A percentile compares a stretch with the other conserved stretches of the same genome.
phyloP scores from a whole-genome alignment of 2,888 invertebrate species.

The Athalia circularis region DNA sequence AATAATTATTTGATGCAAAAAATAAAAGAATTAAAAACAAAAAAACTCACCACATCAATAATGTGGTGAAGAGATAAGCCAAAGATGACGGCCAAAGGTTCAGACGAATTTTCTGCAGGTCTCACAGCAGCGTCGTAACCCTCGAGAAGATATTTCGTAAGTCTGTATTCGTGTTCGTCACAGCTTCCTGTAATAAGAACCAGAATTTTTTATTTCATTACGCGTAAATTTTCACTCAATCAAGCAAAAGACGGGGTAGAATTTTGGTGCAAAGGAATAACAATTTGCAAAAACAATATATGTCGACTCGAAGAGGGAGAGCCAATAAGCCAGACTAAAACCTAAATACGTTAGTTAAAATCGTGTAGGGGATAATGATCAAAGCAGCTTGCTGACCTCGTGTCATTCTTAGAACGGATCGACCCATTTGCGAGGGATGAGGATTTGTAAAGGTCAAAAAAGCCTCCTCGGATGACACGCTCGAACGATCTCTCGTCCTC shows the following conservation, averaged over 20 bases:
- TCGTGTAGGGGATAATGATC: constrained; percentile 8
- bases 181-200: constrained; percentile 53
- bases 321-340: neutral
- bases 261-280: no score
- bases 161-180: constrained; percentile 84
- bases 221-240: neutral
- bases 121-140: constrained; percentile 87
- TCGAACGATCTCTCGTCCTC: neutral
- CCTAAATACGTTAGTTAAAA: constrained; percentile 1
- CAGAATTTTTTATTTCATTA: neutral
- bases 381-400: constrained; percentile 6
- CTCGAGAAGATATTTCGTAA: constrained; percentile 84
- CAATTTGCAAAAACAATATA: no score
- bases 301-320: no score
- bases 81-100: constrained; percentile 86
- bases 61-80: constrained; percentile 90
- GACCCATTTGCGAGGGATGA: constrained; percentile 25
- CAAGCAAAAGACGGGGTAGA: neutral
- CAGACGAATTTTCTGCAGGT: constrained; percentile 86
- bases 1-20: no score
- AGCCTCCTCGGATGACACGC: constrained; percentile 13
- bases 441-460: constrained; percentile 28
- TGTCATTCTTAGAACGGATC: constrained; percentile 24
- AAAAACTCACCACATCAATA: constrained; percentile 86
- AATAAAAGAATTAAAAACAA: neutral